Base-by-base conservation (phyloP, 2,888 invertebrate species). In the Athalia rosae region DNA sequence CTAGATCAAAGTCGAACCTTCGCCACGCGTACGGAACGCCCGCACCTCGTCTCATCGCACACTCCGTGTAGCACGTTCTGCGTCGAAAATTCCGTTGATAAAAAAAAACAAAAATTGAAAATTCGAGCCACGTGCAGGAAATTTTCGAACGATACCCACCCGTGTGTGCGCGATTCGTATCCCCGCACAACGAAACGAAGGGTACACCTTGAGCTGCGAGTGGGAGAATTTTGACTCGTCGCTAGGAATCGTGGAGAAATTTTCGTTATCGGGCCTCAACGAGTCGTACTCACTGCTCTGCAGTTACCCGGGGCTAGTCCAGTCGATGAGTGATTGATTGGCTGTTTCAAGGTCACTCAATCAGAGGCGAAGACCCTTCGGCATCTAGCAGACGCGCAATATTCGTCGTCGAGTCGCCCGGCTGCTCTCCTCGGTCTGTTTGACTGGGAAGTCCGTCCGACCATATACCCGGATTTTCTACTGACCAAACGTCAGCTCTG, bases 291-390 rank as follows among this genome's bases (percentile, higher is more conserved):
- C 4, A 28, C 9, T 13, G 71, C 59, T 48, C 45, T 5, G 58
- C n/a, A n/a, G n/a, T 47, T 11, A 43, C 43, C 56, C 28, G 28
- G 28, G 28, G 28, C 28, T 28, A 28, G 28, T 28, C 15, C 8
- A 58, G 47, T 74, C 28, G n/a, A 48, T 61, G 74, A 74, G 74
- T 74, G 47, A 74, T 74, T 74, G 47, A 74, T 74, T 59, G 74
- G 62, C 74, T 62, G 8, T n/a, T 15, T 74, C 74, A 74, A 74
- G 59, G 74, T 74, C 74, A 48, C 62, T 74, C 74, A 53, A 74
- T 61, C 71, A 58, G 58, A 58, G 71, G 28, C 28, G 28, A 71
- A 58, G 13, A 71, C 56, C 71, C 71, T 58, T 71, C 71, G 71
- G 15, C 61, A 53, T 53, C 53, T 28, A 28, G 28, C 2, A 28